Base-by-base conservation (phyloP, 2,797 vertebrate genomes). In the Distichodus sexfasciatus region DNA sequence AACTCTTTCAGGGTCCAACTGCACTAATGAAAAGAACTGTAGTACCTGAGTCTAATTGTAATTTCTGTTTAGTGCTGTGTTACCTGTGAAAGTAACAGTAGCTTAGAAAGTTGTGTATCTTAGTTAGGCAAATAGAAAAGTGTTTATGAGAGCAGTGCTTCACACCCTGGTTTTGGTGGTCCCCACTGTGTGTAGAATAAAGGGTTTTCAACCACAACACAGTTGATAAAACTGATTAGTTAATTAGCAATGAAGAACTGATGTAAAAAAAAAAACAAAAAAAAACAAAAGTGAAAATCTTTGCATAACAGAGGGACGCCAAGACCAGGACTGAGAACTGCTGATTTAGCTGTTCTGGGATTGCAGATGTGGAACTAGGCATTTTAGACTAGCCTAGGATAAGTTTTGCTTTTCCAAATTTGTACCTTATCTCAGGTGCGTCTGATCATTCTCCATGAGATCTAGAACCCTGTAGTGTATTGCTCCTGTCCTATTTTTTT, bases 1-100 rank as follows among this genome's bases (percentile, higher is more conserved):
- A 78, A 74, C 46, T 38, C 41, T 78, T 87, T 88, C 88, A 88
- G 86, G 88, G 83, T 88, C 40, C 85, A 86, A 86, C 84, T 90
- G 86, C 87, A 90, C 87, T 89, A 82, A 85, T 86, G 84, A 44
- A 47, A 46, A 19, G 17, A 5, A 12, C 19, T 19, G 8, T 31
- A 10, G 15, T 36, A 19, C 3, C 17, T 12, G 15, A 35, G 15
- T 55, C 51, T 35, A 6, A 35, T 33, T 10, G 9, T 23, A 6
- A 33, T 19, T 19, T 69, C 3, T 26, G 29, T 58, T 19, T 29
- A 1, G 15, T 47, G 7, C 6, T 19, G 14, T 19, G 14, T 19
- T 19, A 35, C 15, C 12, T 36, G 41, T 57, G 19, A 9, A 40
- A 19, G 15, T 54, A 14, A 2, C 5, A 10, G 9, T 50, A 12